A percentile compares a stretch with the other conserved stretches of the same genome.
Evolutionary conservation across 2,113 vertebrate genomes (phyloP).

Genomic region (Archilochus colubris): DNA sequence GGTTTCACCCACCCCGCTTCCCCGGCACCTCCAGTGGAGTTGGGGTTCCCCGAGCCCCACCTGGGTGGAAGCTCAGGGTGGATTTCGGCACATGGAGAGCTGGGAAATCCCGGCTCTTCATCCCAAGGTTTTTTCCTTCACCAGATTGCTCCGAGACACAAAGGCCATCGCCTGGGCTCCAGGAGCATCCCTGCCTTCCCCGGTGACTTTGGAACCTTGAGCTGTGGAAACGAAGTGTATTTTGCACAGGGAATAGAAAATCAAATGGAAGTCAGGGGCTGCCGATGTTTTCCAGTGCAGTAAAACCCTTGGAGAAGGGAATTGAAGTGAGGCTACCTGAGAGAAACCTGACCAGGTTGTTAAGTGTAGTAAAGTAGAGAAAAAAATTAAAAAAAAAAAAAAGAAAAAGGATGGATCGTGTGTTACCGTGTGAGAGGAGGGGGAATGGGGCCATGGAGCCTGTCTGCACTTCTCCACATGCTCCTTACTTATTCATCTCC

Average conservation of each 20-base stretch:
- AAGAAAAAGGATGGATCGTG: background rate
- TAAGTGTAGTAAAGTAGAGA: background rate
- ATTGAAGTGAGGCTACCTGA: background rate
- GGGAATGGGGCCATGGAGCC: background rate
- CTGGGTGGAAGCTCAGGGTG: background rate
- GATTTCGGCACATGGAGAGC: accelerated
- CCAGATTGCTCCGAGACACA: accelerated
- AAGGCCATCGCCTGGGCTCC: accelerated
- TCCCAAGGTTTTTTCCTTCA: background rate
- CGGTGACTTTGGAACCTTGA: accelerated
- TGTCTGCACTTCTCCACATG: background rate
- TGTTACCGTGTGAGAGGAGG: background rate
- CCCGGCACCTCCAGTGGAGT: background rate
- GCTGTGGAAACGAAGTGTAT: accelerated
- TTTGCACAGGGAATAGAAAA: background rate
- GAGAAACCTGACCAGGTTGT: conserved; percentile 30
- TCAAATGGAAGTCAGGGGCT: background rate
- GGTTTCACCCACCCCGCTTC: background rate
- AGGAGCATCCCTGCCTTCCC: background rate
- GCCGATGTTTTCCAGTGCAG: background rate
- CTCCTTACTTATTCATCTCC: background rate
- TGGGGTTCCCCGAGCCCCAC: too few relatives aligned
- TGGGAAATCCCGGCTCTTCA: background rate
- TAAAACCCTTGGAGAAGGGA: background rate
- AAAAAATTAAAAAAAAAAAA: too few relatives aligned